Percentiles rank a stretch among this genome's conserved stretches.
phyloP scores from a whole-genome alignment of 2,797 vertebrate genomes.

The Coregonus sp. region DNA sequence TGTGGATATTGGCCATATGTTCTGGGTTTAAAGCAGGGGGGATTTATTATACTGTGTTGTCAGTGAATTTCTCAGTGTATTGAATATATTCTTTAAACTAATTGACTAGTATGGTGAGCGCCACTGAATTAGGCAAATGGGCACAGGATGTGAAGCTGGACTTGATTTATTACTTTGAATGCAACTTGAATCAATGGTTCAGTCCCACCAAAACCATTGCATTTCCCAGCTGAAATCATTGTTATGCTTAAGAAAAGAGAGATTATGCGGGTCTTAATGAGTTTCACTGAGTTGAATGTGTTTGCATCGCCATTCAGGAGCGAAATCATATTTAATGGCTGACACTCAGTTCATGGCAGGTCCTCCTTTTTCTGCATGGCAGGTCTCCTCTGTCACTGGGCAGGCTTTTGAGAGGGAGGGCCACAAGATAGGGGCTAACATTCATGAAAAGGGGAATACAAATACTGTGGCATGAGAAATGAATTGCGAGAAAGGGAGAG shows the following conservation, averaged over 20 bases:
- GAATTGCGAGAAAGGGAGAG: conserved; percentile 68
- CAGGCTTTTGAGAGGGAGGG: conserved; percentile 68
- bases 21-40: conserved; percentile 56
- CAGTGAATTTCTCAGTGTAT: conserved; percentile 76
- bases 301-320: conserved; percentile 76
- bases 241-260: conserved; percentile 82
- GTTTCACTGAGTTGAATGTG: conserved; percentile 79
- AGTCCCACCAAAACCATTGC: conserved; percentile 74
- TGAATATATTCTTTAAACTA: conserved; percentile 83
- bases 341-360: conserved; percentile 78
- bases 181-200: conserved; percentile 80
- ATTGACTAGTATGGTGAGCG: conserved; percentile 80
- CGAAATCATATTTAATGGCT: conserved; percentile 86
- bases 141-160: conserved; percentile 80
- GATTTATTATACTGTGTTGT: conserved; percentile 77
- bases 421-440: conserved; percentile 71
- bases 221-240: conserved; percentile 84
- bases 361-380: conserved; percentile 77
- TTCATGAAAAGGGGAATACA: conserved; percentile 73
- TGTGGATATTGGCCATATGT: conserved; percentile 62
- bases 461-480: conserved; percentile 72
- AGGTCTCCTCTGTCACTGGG: conserved; percentile 75
- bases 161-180: conserved; percentile 88
- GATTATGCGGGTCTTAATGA: conserved; percentile 83
- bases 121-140: conserved; percentile 82